A percentile compares a stretch with the other conserved stretches of the same genome.
phyloP scores from a whole-genome alignment of 2,113 vertebrate species.

The Vulpes vulpes region DNA sequence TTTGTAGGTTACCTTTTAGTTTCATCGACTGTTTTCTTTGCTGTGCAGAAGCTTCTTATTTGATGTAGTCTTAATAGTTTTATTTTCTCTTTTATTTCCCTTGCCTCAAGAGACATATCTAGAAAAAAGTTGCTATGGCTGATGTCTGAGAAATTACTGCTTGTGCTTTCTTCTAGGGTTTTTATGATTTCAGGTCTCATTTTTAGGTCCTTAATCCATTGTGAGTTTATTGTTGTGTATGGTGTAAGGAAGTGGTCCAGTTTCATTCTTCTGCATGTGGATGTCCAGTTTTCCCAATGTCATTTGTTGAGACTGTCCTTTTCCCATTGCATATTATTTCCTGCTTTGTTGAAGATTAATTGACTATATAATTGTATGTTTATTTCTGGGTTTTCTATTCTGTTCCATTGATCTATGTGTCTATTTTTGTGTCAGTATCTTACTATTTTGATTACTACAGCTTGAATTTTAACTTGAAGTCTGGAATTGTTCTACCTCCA shows the following conservation, averaged over 20 bases:
- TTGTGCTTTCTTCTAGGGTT: not conserved
- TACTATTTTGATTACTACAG: not conserved
- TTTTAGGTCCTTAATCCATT: not conserved
- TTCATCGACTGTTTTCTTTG: not conserved
- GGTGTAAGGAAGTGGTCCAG: not conserved
- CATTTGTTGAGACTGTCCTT: not conserved
- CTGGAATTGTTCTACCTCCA: not conserved
- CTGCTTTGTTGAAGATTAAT: not conserved
- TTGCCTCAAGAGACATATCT: not conserved
- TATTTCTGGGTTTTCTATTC: not conserved
- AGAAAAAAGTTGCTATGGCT: not conserved
- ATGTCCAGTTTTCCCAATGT: not conserved
- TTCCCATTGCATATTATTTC: not conserved
- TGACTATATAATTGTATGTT: not conserved
- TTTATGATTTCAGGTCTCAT: not conserved
- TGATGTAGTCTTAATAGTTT: not conserved
- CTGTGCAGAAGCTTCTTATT: not conserved
- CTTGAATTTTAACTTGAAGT: not conserved
- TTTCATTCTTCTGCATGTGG: not conserved
- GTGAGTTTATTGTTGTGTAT: not conserved
- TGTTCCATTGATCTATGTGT: not conserved
- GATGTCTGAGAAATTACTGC: not conserved
- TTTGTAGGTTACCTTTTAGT: not conserved
- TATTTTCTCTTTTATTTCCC: not conserved
- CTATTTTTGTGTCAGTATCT: not conserved